phyloP scores from a whole-genome alignment of 2,797 vertebrate genomes.

The Phrynocephalus vlangalii region DNA sequence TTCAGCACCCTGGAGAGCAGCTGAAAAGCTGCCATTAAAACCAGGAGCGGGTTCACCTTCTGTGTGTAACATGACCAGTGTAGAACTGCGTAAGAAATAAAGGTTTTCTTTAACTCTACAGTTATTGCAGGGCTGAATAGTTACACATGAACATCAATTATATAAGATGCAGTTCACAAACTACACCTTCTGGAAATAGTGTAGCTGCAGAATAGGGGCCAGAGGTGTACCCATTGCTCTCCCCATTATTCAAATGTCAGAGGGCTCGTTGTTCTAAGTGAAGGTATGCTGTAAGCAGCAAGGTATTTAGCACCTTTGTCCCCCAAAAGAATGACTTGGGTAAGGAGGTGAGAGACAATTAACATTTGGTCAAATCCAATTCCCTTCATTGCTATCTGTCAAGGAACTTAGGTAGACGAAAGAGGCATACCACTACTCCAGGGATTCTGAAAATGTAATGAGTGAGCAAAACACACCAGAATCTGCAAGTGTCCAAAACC shows the following conservation, averaged over 20 bases:
- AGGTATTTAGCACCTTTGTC: neutral
- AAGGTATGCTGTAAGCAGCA: neutral
- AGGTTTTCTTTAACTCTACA: no score
- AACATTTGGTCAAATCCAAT: neutral
- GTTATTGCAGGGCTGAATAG: no score
- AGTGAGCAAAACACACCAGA: neutral
- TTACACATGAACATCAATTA: no score
- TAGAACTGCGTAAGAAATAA: no score
- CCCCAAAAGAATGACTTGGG: neutral
- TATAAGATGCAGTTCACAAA: no score
- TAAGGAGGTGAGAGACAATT: neutral
- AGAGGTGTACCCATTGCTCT: neutral
- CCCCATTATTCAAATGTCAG: no score
- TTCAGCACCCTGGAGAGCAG: no score
- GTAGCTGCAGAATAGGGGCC: neutral
- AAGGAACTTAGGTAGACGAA: neutral
- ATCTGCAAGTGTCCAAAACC: neutral
- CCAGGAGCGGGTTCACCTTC: no score
- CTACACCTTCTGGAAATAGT: neutral
- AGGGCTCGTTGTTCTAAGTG: neutral
- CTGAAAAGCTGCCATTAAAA: no score
- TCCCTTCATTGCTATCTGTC: neutral
- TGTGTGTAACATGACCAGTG: no score
- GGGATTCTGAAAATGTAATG: neutral
- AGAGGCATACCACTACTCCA: neutral